Evolutionary conservation across 2,888 invertebrate genomes (phyloP).

Genomic region (Netelia virgata): DNA sequence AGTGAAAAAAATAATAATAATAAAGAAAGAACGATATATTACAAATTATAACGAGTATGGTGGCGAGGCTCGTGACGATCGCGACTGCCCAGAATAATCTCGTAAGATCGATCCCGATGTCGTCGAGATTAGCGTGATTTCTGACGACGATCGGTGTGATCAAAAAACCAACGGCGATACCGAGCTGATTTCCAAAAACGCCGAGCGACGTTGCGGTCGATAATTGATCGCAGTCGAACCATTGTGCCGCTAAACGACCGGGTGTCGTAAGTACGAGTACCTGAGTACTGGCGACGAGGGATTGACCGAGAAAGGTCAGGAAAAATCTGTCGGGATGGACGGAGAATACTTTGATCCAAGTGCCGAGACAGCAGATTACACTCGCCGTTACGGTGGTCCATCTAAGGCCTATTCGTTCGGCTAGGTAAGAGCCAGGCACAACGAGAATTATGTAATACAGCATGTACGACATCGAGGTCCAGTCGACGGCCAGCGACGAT

Average conservation of each 20-base stretch:
- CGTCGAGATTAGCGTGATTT: conserved; percentile 84
- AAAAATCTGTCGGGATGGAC: conserved; percentile 87
- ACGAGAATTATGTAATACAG: conserved; percentile 88
- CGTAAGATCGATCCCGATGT: conserved; percentile 84
- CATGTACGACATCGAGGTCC: conserved; percentile 90
- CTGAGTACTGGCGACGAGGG: conserved; percentile 84
- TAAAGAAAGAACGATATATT: conserved; percentile 67
- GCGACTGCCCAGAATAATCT: conserved; percentile 79
- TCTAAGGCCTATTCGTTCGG: conserved; percentile 86
- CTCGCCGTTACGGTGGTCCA: conserved; percentile 86
- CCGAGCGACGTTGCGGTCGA: conserved; percentile 90
- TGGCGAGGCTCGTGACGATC: conserved; percentile 86
- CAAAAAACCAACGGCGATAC: conserved; percentile 90
- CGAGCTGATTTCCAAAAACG: conserved; percentile 91
- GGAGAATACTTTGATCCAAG: conserved; percentile 88
- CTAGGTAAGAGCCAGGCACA: conserved; percentile 86
- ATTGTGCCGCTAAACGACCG: conserved; percentile 89
- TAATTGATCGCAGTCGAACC: conserved; percentile 88
- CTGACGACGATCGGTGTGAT: conserved; percentile 87
- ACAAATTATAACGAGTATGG: conserved; percentile 86
- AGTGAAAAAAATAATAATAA: conserved; percentile 4
- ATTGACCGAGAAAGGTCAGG: conserved; percentile 88
- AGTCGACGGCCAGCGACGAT: conserved; percentile 86
- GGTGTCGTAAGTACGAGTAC: conserved; percentile 89
- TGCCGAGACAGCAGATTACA: conserved; percentile 87